Percentiles rank a stretch among this genome's conserved stretches.
Evolutionary conservation across 2,113 vertebrate genomes (phyloP).

Genomic region (Oceanodroma tethys): DNA sequence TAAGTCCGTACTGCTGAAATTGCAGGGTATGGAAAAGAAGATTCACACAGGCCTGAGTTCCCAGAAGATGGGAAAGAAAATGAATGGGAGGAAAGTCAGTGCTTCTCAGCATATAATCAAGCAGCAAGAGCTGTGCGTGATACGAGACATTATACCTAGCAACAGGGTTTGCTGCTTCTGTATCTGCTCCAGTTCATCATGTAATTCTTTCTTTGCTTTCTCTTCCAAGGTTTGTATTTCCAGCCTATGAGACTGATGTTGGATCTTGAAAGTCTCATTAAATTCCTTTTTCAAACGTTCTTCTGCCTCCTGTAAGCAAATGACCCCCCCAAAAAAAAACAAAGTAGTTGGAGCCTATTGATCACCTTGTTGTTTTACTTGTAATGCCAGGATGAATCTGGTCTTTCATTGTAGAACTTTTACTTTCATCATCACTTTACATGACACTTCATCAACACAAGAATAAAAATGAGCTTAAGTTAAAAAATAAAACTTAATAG

Average conservation of each 20-base stretch:
- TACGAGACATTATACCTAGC: conserved; percentile 75
- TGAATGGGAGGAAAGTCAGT: background rate
- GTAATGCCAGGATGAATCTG: background rate
- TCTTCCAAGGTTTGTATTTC: conserved; percentile 82
- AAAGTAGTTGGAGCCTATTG: background rate
- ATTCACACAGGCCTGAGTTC: background rate
- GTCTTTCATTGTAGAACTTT: background rate
- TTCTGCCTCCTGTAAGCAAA: conserved; percentile 69
- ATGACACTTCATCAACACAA: background rate
- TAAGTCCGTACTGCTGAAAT: background rate
- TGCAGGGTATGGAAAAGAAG: background rate
- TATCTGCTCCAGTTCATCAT: conserved; percentile 79
- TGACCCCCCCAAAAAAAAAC: background rate
- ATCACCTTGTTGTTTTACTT: background rate
- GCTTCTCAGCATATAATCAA: background rate
- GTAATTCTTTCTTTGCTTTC: conserved; percentile 80
- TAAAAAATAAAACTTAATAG: background rate
- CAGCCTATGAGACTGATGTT: conserved; percentile 76
- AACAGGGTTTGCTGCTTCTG: conserved; percentile 82
- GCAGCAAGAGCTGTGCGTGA: background rate
- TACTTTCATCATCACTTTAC: background rate
- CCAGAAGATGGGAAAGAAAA: background rate
- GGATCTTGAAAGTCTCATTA: conserved; percentile 68
- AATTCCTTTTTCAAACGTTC: conserved; percentile 67
- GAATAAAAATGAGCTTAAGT: background rate